These are phyloP conservation scores for Nymphalis polychloros DNA, from an alignment of 2,888 invertebrate genomes.

Conservation along the genomic window DNA sequence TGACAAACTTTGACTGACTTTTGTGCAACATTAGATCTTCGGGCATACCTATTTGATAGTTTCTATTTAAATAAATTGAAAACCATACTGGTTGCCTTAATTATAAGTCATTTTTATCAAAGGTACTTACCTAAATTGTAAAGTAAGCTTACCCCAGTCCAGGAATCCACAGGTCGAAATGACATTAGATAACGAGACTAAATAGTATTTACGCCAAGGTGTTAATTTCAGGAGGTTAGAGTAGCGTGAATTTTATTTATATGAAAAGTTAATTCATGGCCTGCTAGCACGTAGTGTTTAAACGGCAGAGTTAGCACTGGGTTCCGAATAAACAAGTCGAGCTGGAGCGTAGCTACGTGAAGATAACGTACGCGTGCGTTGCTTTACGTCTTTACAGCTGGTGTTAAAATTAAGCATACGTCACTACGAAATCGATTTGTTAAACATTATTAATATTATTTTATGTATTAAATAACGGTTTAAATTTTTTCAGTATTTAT, in stretches of 20 bases:
- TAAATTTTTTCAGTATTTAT: constrained; percentile 31
- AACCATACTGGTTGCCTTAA: no score
- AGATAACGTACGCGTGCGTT: constrained; percentile 48
- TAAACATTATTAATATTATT: background rate
- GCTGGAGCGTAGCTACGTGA: constrained; percentile 51
- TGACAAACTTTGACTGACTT: constrained; percentile 4
- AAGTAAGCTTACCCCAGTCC: constrained; percentile 28
- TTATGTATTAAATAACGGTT: background rate
- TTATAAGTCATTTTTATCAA: no score
- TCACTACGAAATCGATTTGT: constrained; percentile 17
- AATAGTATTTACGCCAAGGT: constrained; percentile 79
- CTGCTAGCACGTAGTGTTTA: constrained; percentile 79
- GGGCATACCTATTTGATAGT: no score
- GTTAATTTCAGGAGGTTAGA: constrained; percentile 82
- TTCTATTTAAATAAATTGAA: background rate
- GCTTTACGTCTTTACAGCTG: constrained; percentile 43
- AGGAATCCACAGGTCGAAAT: constrained; percentile 48
- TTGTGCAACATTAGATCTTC: constrained; percentile 10
- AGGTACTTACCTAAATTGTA: background rate
- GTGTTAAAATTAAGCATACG: constrained; percentile 35
- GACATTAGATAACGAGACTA: constrained; percentile 71
- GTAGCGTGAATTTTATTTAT: constrained; percentile 82
- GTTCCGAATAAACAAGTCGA: constrained; percentile 73
- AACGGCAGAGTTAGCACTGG: constrained; percentile 78
- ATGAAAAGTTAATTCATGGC: constrained; percentile 81